Conservation (phyloP, 2,797 vertebrate genomes). For the Etheostoma perlongum region DNA sequence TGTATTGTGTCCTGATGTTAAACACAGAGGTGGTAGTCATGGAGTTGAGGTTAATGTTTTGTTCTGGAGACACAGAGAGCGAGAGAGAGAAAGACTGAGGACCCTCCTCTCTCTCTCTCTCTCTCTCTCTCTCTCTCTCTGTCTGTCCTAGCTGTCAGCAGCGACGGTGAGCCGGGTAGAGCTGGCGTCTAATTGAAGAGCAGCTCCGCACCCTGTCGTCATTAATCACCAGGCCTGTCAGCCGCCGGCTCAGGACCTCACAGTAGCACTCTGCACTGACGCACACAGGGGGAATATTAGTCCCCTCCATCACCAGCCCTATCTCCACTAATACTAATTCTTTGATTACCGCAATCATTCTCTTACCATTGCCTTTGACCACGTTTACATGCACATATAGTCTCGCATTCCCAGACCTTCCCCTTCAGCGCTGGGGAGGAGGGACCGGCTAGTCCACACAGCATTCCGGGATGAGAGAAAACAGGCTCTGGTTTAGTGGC, state of each 20-base stretch:
- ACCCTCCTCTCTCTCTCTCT: conserved; percentile 47
- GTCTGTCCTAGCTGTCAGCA: conserved; percentile 78
- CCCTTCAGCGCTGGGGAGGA: no score
- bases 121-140: conserved; percentile 61
- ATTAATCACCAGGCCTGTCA: conserved; percentile 88
- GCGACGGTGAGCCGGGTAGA: conserved; percentile 75
- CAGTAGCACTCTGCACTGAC: conserved; percentile 78
- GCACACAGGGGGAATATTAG: conserved; percentile 71
- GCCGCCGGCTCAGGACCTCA: conserved; percentile 83
- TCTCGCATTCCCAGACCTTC: no score
- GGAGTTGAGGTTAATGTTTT: conserved; percentile 83
- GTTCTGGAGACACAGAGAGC: conserved; percentile 75
- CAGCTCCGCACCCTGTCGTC: conserved; percentile 88
- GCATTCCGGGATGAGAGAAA: no score
- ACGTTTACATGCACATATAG: no score
- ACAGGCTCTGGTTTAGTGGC: no score
- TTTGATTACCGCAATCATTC: conserved; percentile 52
- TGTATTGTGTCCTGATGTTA: conserved; percentile 82
- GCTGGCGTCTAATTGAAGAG: conserved; percentile 88
- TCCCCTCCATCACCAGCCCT: conserved; percentile 72
- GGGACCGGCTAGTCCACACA: no score
- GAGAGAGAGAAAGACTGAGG: conserved; percentile 48
- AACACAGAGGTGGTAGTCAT: conserved; percentile 84
- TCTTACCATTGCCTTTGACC: background rate
- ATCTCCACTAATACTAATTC: conserved; percentile 47